These are phyloP conservation scores for Callyntrura sp. DNA, from an alignment of 2,888 invertebrate genomes.

Conservation along the genomic window DNA sequence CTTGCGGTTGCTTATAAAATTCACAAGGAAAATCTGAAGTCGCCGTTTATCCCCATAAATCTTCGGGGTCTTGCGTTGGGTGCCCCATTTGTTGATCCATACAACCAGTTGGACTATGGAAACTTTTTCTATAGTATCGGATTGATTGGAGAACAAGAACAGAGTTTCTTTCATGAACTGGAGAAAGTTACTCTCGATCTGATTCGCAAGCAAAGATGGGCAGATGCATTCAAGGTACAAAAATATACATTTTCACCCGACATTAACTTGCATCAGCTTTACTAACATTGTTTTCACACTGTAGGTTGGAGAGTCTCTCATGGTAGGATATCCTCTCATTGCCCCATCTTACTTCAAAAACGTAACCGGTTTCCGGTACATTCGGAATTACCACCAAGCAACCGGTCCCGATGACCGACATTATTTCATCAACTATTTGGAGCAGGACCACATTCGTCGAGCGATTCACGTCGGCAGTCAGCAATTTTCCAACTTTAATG, in stretches of 20 bases:
- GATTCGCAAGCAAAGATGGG: slow-evolving; percentile 80
- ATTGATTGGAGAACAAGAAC: slow-evolving; percentile 84
- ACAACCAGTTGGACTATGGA: slow-evolving; percentile 85
- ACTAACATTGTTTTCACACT: not conserved
- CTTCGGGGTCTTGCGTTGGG: slow-evolving; percentile 85
- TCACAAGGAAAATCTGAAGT: slow-evolving; percentile 81
- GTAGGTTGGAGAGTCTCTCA: slow-evolving; percentile 85
- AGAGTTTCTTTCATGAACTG: slow-evolving; percentile 87
- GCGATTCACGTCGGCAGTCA: slow-evolving; percentile 80
- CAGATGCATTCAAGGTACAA: slow-evolving; percentile 79
- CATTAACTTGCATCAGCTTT: not conserved
- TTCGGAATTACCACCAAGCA: slow-evolving; percentile 90
- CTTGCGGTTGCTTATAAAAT: slow-evolving; percentile 76
- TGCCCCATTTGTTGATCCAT: slow-evolving; percentile 84
- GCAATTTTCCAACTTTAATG: slow-evolving; percentile 80
- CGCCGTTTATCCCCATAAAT: slow-evolving; percentile 89
- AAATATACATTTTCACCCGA: not conserved
- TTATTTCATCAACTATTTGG: slow-evolving; percentile 80
- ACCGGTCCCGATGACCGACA: slow-evolving; percentile 86
- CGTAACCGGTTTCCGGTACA: slow-evolving; percentile 91
- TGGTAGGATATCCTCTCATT: slow-evolving; percentile 89
- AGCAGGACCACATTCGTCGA: slow-evolving; percentile 79
- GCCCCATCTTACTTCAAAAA: slow-evolving; percentile 89
- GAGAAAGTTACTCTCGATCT: slow-evolving; percentile 86
- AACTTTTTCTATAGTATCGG: slow-evolving; percentile 85